A percentile compares a stretch with the other conserved stretches of the same genome.
Conservation (phyloP, 2,113 vertebrate genomes). For the Helogale parvula region DNA sequence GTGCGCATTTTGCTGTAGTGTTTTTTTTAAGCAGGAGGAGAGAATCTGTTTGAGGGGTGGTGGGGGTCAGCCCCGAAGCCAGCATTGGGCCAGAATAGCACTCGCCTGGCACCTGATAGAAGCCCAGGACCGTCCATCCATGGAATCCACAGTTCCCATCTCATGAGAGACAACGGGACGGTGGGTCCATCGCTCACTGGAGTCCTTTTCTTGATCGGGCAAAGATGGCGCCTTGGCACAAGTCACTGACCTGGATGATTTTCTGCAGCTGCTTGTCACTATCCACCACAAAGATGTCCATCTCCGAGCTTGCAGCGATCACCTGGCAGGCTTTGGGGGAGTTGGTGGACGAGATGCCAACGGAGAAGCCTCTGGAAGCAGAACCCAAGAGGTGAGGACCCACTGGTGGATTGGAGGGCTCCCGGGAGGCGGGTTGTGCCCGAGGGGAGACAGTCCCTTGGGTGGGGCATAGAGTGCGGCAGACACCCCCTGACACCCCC, state of each 20-base stretch:
- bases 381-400: background rate
- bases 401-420: background rate
- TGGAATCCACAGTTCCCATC: too few species aligned
- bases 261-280: slow-evolving; percentile 93
- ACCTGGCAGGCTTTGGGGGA: slow-evolving; percentile 91
- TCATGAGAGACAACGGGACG: background rate
- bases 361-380: slow-evolving; percentile 89
- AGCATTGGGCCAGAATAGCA: background rate
- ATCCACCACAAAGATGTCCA: slow-evolving; percentile 92
- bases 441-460: background rate
- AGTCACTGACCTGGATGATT: slow-evolving; percentile 89
- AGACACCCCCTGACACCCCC: background rate
- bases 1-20: background rate
- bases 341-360: slow-evolving; percentile 93
- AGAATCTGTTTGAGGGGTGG: too few species aligned
- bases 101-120: too few species aligned
- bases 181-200: rapidly evolving
- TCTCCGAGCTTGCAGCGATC: slow-evolving; percentile 89
- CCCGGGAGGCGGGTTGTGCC: background rate
- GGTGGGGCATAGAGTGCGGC: background rate
- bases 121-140: too few species aligned
- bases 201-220: background rate
- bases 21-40: background rate
- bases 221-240: background rate
- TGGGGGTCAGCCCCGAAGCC: background rate